Base-by-base conservation (phyloP, 2,113 vertebrate genomes). In the Pithys albifrons region DNA sequence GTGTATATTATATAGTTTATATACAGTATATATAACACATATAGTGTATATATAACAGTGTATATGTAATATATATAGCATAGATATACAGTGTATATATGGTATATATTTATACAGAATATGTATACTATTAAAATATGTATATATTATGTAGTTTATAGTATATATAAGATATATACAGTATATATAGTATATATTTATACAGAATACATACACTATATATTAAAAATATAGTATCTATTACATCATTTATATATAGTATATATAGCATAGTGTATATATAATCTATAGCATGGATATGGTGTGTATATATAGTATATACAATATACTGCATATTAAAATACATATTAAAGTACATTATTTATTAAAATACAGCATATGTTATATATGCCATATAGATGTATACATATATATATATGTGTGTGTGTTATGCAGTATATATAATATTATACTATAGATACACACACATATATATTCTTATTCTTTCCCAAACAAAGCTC, bases 141-240 rank as follows among this genome's bases (percentile, higher is more conserved):
- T 39, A 39, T 39, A 39, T 9, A 39, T 39, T 39, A 39, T 39
- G 39, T 39, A 39, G 39, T 39, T 39, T 9, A 37, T 39, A 39
- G 39, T 39, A 39, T 39, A 10, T 39, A 39, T 39, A 39, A 39
- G 39, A 39, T 10, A 39, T 39, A 39, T 39, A 39, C 39, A 39
- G 39, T 9, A 1, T 3, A 6, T 5, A 1, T 35, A 8, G 9
- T 27, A 10, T 8, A 3, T 10, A 10, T 9, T 41, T 41, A 3
- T 3, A 35, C 20, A 0, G 51, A 8, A 48, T 52, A 28, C 17
- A 5, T 25, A 7, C 7, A 3, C 6, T 37, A 3, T 6, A 6
- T 2, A 0, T 48, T 48, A 48, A 20, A 48, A 48, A 48, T 48
- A 48, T 19, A 3, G 46, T 48, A 10, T 20, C 7, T 48, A 48